Base-by-base conservation (phyloP, 2,888 invertebrate genomes). In the Watsonalla binaria region DNA sequence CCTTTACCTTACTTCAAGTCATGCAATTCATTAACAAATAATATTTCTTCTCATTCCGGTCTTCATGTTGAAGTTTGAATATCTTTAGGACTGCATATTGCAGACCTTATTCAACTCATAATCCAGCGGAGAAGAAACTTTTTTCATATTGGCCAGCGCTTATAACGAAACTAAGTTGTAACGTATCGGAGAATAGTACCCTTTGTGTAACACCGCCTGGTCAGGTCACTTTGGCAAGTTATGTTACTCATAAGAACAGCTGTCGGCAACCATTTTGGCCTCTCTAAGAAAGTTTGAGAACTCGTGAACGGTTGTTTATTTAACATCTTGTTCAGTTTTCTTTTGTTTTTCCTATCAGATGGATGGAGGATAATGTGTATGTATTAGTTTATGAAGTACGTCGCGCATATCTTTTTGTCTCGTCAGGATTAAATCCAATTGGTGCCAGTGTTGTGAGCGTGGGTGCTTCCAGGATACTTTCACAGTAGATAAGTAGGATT, bases 171-270 rank as follows among this genome's bases (percentile, higher is more conserved):
- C 42, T 42, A 37, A 37, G 42, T 8, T 42, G 42, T 11, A 42
- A 42, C 11, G 42, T 42, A 42, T 42, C 42, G 42, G 8, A 42
- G 8, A 42, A 9, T 11, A 42, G 11, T 11, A 1, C 11, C 42
- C 11, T 42, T 9, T 11, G 42, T 42, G 11, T 11, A 42, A 11
- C 42, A 42, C 8, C 42, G 8, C 11, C 42, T 42, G 42, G 37
- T 37, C 37, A 37, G 9, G 42, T 37, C 53, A 51, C 51, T 47
- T 53, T 51, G 51, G 50, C 55, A 53, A 51, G 51, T 42, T 13
- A 13, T 14, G 47, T 53, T 45, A 47, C 51, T 55, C 51, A 53
- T 52, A 48, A 49, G 52, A 39, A 51, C 47, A 53, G 52, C 50
- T 46, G 46, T 13, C 35, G 50, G 34, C 45, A 50, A 47, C 45